phyloP scores from a whole-genome alignment of 2,888 invertebrate species.

The Limenitis camilla region DNA sequence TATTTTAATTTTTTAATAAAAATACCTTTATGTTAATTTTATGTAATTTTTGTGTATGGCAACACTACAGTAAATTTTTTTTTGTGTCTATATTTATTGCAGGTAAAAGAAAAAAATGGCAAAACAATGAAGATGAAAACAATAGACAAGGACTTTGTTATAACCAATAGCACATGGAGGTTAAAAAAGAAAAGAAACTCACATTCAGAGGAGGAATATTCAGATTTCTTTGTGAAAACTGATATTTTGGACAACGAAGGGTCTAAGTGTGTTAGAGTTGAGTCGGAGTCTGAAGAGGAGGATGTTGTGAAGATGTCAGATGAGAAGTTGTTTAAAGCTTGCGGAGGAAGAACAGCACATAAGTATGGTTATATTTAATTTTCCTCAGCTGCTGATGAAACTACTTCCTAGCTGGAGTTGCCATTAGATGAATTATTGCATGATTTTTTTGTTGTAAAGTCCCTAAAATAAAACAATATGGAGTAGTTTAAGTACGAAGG shows the following conservation, averaged over 20 bases:
- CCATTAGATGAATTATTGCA: no score
- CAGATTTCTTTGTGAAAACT: slow-evolving; percentile 54
- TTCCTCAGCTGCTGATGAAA: neutral
- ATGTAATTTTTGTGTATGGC: neutral
- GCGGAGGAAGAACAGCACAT: slow-evolving; percentile 88
- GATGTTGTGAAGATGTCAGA: slow-evolving; percentile 74
- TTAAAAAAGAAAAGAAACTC: slow-evolving; percentile 42
- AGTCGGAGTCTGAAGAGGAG: slow-evolving; percentile 39
- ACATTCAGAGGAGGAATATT: slow-evolving; percentile 42
- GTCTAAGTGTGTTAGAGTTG: slow-evolving; percentile 41
- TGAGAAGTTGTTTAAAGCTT: slow-evolving; percentile 85
- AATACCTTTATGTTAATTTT: no score
- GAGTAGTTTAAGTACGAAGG: no score
- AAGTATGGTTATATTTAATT: slow-evolving; percentile 70
- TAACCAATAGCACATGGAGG: slow-evolving; percentile 59
- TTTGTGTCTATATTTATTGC: slow-evolving; percentile 10
- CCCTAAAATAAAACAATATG: no score
- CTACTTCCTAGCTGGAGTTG: no score
- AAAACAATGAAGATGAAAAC: slow-evolving; percentile 59
- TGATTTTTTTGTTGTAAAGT: no score
- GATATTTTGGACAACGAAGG: slow-evolving; percentile 51
- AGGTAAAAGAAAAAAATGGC: slow-evolving; percentile 59
- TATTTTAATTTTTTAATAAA: no score
- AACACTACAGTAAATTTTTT: neutral
- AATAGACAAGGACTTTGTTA: slow-evolving; percentile 47